Evolutionary conservation across 2,113 vertebrate genomes (phyloP).

Genomic region (Trogon melanurus): DNA sequence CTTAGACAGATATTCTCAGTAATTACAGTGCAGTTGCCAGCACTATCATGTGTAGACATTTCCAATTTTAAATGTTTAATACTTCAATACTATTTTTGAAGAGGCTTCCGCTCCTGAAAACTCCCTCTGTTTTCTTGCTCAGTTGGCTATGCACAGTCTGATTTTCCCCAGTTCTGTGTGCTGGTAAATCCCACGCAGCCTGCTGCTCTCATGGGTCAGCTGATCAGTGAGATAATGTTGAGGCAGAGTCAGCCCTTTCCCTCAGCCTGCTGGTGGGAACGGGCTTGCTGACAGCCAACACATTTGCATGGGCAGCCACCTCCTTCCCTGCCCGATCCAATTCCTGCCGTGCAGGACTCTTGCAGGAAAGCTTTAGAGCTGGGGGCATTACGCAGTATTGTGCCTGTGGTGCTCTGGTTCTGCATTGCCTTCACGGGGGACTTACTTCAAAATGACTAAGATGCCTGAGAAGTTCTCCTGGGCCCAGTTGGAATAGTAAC

Average conservation of each 20-base stretch:
- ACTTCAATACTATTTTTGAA: neutral
- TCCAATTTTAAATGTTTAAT: neutral
- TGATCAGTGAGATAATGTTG: neutral
- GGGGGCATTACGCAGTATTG: accelerated
- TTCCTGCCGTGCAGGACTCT: neutral
- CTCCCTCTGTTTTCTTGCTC: neutral
- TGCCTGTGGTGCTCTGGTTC: neutral
- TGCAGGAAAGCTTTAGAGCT: neutral
- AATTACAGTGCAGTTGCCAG: neutral
- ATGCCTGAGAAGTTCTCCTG: neutral
- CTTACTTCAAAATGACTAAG: neutral
- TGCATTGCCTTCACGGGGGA: neutral
- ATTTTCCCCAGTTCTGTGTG: neutral
- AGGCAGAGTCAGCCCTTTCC: conserved; percentile 20
- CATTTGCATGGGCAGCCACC: neutral
- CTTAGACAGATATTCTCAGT: neutral
- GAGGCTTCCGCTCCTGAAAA: neutral
- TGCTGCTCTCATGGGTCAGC: neutral
- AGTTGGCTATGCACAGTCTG: neutral
- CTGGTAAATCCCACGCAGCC: conserved; percentile 20
- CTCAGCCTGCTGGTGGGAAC: neutral
- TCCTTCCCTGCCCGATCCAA: neutral
- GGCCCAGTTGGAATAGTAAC: neutral
- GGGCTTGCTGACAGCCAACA: neutral
- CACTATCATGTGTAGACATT: neutral